These are phyloP conservation scores for Heliconius congener DNA, from an alignment of 1,140 invertebrate genomes.

Conservation along the genomic window DNA sequence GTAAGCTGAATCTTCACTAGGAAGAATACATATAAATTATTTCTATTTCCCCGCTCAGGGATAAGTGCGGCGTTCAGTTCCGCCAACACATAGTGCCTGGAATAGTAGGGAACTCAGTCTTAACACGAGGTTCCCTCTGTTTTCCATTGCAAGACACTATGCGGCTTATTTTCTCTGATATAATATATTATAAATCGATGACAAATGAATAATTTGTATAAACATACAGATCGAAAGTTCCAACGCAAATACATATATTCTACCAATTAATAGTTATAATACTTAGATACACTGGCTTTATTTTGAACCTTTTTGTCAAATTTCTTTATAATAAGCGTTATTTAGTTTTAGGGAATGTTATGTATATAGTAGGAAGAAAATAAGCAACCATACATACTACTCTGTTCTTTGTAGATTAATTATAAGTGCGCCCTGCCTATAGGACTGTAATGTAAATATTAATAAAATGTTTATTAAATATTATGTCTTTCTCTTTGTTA, in stretches of 20 bases:
- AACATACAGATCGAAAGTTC: not conserved
- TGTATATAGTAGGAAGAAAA: constrained; percentile 52
- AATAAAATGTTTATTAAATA: constrained; percentile 52
- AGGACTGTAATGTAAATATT: constrained; percentile 47
- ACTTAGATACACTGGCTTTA: constrained; percentile 13
- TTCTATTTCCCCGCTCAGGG: not conserved
- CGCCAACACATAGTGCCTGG: not conserved
- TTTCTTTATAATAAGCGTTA: constrained; percentile 70
- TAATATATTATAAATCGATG: not conserved
- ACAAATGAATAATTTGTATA: not conserved
- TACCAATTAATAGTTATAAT: not conserved
- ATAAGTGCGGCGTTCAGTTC: not conserved
- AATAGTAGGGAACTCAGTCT: too few relatives aligned
- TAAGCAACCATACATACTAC: constrained; percentile 29
- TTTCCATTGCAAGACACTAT: not conserved
- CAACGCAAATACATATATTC: not conserved
- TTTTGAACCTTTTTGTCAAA: constrained; percentile 11
- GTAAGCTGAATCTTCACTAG: not conserved
- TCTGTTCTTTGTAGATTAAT: constrained; percentile 45
- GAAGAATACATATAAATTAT: not conserved
- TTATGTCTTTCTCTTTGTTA: constrained; percentile 14
- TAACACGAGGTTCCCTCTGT: too few relatives aligned
- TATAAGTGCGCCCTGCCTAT: constrained; percentile 39
- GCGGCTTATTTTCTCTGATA: too few relatives aligned
- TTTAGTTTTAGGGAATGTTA: constrained; percentile 77